Conservation (phyloP, 1,140 invertebrate species). For the Campoletis sonorensis region DNA sequence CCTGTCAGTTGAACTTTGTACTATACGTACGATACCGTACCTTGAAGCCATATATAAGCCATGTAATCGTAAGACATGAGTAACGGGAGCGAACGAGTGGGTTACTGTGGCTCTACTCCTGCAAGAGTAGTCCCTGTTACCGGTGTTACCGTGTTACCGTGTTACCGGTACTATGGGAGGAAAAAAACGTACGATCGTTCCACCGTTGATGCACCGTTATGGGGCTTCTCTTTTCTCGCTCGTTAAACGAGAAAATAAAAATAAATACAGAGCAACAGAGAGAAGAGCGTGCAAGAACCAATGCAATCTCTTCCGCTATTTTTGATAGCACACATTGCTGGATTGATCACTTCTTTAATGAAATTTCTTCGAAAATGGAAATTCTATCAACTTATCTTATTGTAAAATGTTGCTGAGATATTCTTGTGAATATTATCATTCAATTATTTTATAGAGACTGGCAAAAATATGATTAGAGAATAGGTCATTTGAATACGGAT, state of each 20-base stretch:
- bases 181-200: not conserved
- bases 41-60: not conserved
- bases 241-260: conserved; percentile 8
- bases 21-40: not conserved
- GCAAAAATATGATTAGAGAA: too few species aligned
- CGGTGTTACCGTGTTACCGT: too few species aligned
- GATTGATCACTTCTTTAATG: not conserved
- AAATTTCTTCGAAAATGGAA: not conserved
- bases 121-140: not conserved
- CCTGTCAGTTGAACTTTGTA: not conserved
- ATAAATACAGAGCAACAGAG: not conserved
- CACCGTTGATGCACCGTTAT: not conserved
- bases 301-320: not conserved
- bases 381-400: too few species aligned
- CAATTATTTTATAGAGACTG: too few species aligned
- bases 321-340: not conserved
- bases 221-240: not conserved
- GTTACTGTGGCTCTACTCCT: conserved; percentile 57
- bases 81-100: conserved; percentile 56
- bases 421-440: too few species aligned
- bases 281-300: not conserved
- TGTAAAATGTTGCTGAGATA: too few species aligned
- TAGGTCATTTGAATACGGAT: too few species aligned
- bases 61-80: conserved; percentile 28
- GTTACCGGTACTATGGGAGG: not conserved